Conservation (phyloP, 2,888 invertebrate genomes). For the Trissolcus brochymenae region DNA sequence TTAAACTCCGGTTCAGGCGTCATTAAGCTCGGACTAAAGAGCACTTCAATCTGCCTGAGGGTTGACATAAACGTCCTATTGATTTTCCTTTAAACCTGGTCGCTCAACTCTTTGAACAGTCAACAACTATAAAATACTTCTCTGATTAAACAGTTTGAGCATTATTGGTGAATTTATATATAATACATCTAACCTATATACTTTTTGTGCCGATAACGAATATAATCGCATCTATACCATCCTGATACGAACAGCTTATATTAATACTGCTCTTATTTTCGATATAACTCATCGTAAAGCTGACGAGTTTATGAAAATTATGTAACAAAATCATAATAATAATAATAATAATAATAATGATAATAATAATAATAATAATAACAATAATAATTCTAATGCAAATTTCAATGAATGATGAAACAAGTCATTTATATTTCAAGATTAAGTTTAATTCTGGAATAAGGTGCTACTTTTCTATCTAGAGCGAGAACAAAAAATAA, state of each 20-base stretch:
- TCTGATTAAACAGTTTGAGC: constrained; percentile 52
- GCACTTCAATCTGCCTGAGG: constrained; percentile 68
- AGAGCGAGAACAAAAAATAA: too few species aligned
- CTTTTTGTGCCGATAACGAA: constrained; percentile 18
- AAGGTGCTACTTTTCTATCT: too few species aligned
- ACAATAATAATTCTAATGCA: background rate
- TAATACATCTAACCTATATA: constrained; percentile 30
- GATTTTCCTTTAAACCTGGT: constrained; percentile 70
- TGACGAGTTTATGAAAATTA: background rate
- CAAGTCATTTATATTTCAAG: too few species aligned
- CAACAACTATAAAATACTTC: constrained; percentile 60
- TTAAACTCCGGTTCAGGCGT: constrained; percentile 71
- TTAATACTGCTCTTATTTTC: background rate
- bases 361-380: too few species aligned
- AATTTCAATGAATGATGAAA: background rate
- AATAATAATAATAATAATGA: background rate
- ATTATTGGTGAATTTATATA: constrained; percentile 44
- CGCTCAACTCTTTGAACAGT: constrained; percentile 66
- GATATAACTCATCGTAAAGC: background rate
- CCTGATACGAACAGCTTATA: background rate
- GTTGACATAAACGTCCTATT: constrained; percentile 69
- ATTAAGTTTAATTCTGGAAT: too few species aligned
- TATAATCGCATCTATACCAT: background rate
- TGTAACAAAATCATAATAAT: background rate
- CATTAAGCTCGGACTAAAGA: constrained; percentile 73